Base-by-base conservation (phyloP, 2,888 invertebrate genomes). In the Thysanoteuthis rhombus region DNA sequence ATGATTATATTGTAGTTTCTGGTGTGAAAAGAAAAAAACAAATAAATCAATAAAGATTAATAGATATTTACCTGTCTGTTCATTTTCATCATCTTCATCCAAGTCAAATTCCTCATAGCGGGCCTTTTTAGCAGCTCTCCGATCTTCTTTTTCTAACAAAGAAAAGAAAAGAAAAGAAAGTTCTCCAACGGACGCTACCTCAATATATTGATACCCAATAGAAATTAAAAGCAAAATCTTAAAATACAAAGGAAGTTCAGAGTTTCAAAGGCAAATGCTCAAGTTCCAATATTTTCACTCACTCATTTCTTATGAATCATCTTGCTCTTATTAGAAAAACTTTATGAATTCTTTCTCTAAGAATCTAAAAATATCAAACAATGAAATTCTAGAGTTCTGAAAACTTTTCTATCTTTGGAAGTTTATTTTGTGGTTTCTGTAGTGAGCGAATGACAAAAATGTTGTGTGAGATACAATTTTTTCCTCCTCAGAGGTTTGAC, bases 101-200 rank as follows among this genome's bases (percentile, higher is more conserved):
- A 95, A 95, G 28, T 96, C 96, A 38, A 95, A 95, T 47, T 95
- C 94, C 40, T 95, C 94, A 47, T 95, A 94, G 90, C 95, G 94
- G 38, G 95, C 95, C 90, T 94, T 93, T 58, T 95, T 96, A 42
- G 95, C 94, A 93, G 95, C 96, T 94, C 96, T 96, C 12, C 96
- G 94, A 92, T 94, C 95, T 93, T 95, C 95, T 93, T 96, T 96
- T 93, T 96, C 96, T 96, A 94, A n/a, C 94, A 92, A 93, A 38
- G 92, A 93, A 93, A 93, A 75, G 91, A 32, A 91, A 42, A 40
- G 3, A 45, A 19, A 39, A n/a, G 10, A n/a, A 38, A 6, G 6
- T n/a, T 75, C 75, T n/a, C 22, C 16, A 47, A 47, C 19, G 47
- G 19, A 47, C 47, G 19, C 19, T 47, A 47, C 47, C 19, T 47